Conservation (phyloP, 1,140 invertebrate genomes). For the Tetragnatha versicolor region DNA sequence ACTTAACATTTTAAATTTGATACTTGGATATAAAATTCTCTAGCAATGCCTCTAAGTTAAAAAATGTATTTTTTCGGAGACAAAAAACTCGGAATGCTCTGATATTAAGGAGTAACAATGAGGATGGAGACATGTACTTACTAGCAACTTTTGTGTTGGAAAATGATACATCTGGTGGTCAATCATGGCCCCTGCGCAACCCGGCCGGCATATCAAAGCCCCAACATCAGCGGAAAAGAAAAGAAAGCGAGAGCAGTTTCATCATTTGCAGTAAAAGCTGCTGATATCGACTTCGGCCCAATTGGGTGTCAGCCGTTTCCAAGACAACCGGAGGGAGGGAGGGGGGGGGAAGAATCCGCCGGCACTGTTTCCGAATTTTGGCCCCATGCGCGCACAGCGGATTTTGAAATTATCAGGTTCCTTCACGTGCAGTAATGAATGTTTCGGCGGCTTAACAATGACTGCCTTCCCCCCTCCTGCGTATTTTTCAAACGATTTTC, state of each 20-base stretch:
- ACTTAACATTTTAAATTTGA: no score
- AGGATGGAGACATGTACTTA: no score
- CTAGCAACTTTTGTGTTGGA: no score
- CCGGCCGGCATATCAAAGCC: not conserved
- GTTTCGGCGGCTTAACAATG: conserved; percentile 20
- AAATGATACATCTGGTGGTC: no score
- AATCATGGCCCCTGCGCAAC: not conserved
- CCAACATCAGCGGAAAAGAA: conserved; percentile 1
- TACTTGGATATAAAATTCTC: no score
- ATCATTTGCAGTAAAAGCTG: conserved; percentile 46
- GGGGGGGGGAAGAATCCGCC: not conserved
- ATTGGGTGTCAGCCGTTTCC: conserved; percentile 48
- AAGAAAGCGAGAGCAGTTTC: conserved; percentile 5
- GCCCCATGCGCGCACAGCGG: conserved; percentile 30
- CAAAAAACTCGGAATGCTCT: no score
- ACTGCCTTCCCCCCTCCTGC: no score
- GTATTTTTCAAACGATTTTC: no score
- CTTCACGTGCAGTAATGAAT: conserved; percentile 35
- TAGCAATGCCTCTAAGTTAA: no score
- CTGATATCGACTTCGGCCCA: conserved; percentile 53
- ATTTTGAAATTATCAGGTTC: conserved; percentile 52
- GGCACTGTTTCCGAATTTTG: conserved; percentile 33
- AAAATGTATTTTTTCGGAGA: no score
- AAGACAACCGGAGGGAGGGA: not conserved
- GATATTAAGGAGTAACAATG: no score